A percentile compares a stretch with the other conserved stretches of the same genome.
phyloP scores from a whole-genome alignment of 2,113 vertebrate genomes.

The Chauna torquata region DNA sequence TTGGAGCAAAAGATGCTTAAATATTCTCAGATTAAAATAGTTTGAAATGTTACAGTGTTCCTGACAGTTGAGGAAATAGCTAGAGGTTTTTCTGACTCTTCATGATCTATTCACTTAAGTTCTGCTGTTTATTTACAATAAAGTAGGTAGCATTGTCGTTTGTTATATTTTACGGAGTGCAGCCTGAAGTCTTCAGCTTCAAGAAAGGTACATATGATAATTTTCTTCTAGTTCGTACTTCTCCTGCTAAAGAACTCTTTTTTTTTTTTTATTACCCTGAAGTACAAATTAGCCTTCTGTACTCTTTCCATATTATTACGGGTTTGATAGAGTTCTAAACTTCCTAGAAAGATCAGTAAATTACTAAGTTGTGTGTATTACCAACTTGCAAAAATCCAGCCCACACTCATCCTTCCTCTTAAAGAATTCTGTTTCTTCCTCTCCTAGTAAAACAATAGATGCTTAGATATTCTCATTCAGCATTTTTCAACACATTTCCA shows the following conservation, averaged over 20 bases:
- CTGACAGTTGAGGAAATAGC: rapidly evolving
- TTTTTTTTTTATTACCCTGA: neutral
- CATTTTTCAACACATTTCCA: neutral
- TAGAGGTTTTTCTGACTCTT: neutral
- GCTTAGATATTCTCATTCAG: neutral
- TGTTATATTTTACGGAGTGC: neutral
- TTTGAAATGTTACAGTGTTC: neutral
- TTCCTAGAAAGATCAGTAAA: neutral
- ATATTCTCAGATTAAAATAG: neutral
- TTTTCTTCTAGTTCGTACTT: neutral
- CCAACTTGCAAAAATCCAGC: neutral
- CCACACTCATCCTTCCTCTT: neutral
- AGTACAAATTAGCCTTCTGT: neutral
- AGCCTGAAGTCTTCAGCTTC: neutral
- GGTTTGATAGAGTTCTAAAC: neutral
- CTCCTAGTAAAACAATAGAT: neutral
- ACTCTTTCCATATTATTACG: rapidly evolving
- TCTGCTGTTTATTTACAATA: neutral
- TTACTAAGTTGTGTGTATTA: neutral
- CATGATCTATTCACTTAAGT: neutral
- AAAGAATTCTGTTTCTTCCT: neutral
- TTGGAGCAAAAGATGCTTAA: neutral
- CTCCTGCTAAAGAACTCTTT: neutral
- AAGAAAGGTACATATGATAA: neutral
- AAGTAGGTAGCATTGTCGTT: neutral